Evolutionary conservation across 2,113 vertebrate species (phyloP).

Genomic region (Solea senegalensis): DNA sequence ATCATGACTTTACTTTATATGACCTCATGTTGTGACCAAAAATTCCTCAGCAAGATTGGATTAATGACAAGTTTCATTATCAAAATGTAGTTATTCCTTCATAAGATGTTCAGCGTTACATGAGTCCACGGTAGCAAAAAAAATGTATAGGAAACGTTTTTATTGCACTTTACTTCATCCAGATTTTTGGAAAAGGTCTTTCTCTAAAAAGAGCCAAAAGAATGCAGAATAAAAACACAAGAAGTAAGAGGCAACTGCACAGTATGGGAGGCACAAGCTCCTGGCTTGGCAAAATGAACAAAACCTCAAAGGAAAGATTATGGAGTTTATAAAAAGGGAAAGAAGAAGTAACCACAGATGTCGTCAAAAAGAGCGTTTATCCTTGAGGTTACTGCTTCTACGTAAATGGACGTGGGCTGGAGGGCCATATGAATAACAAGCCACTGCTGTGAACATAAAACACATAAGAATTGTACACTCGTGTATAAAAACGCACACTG

Average conservation of each 20-base stretch:
- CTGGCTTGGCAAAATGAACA: conserved; percentile 44
- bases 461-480: conserved; percentile 11
- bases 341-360: conserved; percentile 64
- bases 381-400: conserved; percentile 63
- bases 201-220: conserved; percentile 26
- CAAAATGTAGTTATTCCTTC: too few relatives aligned
- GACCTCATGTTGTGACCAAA: background rate
- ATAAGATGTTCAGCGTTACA: background rate
- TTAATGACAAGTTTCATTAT: too few relatives aligned
- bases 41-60: background rate
- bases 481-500: conserved; percentile 10
- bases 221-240: conserved; percentile 56
- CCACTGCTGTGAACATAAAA: conserved; percentile 36
- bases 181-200: conserved; percentile 31
- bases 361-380: conserved; percentile 69
- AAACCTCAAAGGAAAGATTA: conserved; percentile 65
- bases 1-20: background rate
- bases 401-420: conserved; percentile 54
- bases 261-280: conserved; percentile 39
- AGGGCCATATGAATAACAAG: conserved; percentile 57
- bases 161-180: conserved; percentile 39
- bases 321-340: conserved; percentile 67
- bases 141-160: conserved; percentile 4
- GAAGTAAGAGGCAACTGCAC: conserved; percentile 50
- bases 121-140: background rate